Evolutionary conservation across 2,113 vertebrate species (phyloP), one percentile per base, ranked within the genome.

Genomic region (Calyptommatus sinebrachiatus): DNA sequence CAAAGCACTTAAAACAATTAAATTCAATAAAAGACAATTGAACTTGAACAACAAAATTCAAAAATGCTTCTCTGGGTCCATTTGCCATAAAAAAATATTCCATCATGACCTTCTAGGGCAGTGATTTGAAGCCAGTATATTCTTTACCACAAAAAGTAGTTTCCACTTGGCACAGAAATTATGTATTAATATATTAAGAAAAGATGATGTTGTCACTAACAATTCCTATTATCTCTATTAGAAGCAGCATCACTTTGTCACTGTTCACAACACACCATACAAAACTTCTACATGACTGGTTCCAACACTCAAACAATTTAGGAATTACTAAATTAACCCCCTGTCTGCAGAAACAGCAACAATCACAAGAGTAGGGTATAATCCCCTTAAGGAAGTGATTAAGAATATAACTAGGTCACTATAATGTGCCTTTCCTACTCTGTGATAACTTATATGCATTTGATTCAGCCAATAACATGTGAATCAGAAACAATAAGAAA

Each of bases 311-410:
- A 26, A 57, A 66, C 26, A 76, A 45, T 41, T 28, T 48, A 26
- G 22, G 61, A 60, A 57, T 22, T 45, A 68, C 28, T 31, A 57
- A 57, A 12, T 75, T n/a, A 77, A 8, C 22, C 61, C 45, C 53
- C 18, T 12, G 79, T 57, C 10, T 71, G 68, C n/a, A 73, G 53
- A 77, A 41, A 5, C 79, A 68, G 71, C 24, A 71, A 65, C 26
- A 74, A 9, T 24, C 31, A 85, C 35, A 45, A 83, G 41, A 78
- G 85, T 70, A 7, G 7, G 83, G 69, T 48, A 53, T 8, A 83
- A 70, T 21, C 68, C 62, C 63, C 46, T 67, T 53, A 29, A 10
- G 22, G 2, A 48, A 21, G 73, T 77, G 67, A 11, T 77, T 62
- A 68, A 46, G 14, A 35, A 80, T 31, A 14, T 10, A 65, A 63